Percentiles rank a stretch among this genome's conserved stretches.
phyloP scores from a whole-genome alignment of 2,113 vertebrate genomes.

The Polypterus senegalus region DNA sequence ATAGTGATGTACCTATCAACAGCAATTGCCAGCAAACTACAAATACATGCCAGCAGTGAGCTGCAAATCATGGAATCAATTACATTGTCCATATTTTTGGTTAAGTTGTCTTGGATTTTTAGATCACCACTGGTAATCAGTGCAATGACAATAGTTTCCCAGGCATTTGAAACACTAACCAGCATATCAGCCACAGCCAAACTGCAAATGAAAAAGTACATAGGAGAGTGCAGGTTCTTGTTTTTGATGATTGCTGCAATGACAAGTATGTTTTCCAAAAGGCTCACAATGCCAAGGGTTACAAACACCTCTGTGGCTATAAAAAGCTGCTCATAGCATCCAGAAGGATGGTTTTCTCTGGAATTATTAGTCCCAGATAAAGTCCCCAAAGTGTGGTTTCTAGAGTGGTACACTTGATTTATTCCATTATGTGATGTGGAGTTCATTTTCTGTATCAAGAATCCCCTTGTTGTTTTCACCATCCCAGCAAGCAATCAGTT shows the following conservation, averaged over 20 bases:
- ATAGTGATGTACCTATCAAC: constrained; percentile 91
- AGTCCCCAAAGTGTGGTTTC: constrained; percentile 43
- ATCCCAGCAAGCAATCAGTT: not conserved
- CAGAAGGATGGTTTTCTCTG: constrained; percentile 44
- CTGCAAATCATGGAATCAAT: constrained; percentile 93
- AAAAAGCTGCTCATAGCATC: constrained; percentile 82
- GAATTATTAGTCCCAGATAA: constrained; percentile 31
- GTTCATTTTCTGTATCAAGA: constrained; percentile 53
- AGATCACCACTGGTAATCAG: constrained; percentile 62
- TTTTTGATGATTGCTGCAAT: constrained; percentile 79
- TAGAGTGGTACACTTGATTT: constrained; percentile 41
- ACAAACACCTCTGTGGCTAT: constrained; percentile 84
- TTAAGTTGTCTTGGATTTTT: constrained; percentile 50
- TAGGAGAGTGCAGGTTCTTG: constrained; percentile 87
- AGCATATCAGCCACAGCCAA: constrained; percentile 86
- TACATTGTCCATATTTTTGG: constrained; percentile 80
- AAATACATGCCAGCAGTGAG: constrained; percentile 84
- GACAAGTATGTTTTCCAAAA: constrained; percentile 82
- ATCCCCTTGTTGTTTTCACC: not conserved
- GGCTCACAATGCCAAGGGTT: constrained; percentile 73
- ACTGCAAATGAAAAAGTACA: constrained; percentile 96
- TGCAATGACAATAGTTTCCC: constrained; percentile 81
- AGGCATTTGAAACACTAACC: constrained; percentile 85
- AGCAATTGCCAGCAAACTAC: constrained; percentile 84
- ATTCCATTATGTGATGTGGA: constrained; percentile 38